Conservation (phyloP, 2,113 vertebrate species). For the Pleuronectes platessa region DNA sequence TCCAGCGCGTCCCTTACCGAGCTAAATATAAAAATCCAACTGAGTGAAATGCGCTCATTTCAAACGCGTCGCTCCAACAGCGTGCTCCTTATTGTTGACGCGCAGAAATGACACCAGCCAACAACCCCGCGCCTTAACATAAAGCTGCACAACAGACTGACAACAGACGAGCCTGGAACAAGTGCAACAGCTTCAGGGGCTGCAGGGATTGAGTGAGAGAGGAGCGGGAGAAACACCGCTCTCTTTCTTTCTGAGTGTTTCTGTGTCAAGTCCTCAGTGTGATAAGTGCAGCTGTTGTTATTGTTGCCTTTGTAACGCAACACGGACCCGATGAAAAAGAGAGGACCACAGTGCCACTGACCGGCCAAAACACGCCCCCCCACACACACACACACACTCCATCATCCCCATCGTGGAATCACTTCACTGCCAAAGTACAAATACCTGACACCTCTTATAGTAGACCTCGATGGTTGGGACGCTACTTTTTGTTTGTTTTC, state of each 20-base stretch:
- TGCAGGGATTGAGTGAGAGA: not conserved
- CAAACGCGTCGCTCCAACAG: slow-evolving; percentile 65
- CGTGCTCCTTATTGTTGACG: slow-evolving; percentile 67
- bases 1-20: slow-evolving; percentile 49
- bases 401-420: not conserved
- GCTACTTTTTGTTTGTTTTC: not conserved
- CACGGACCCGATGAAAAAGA: slow-evolving; percentile 36
- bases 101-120: slow-evolving; percentile 30
- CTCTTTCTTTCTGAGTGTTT: slow-evolving; percentile 42
- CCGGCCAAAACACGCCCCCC: slow-evolving; percentile 54
- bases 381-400: too few species aligned
- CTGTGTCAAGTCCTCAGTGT: slow-evolving; percentile 26
- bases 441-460: too few species aligned
- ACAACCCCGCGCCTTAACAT: slow-evolving; percentile 32
- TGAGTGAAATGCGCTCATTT: slow-evolving; percentile 69
- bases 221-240: not conserved
- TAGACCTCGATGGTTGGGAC: too few species aligned
- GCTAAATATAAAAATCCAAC: slow-evolving; percentile 74
- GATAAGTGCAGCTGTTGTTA: slow-evolving; percentile 75
- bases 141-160: slow-evolving; percentile 20
- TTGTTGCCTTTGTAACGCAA: slow-evolving; percentile 70
- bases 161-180: slow-evolving; percentile 32
- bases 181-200: slow-evolving; percentile 26
- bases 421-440: not conserved
- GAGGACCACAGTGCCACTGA: slow-evolving; percentile 74